phyloP scores from a whole-genome alignment of 2,113 vertebrate genomes.

The Mustela nigripes region DNA sequence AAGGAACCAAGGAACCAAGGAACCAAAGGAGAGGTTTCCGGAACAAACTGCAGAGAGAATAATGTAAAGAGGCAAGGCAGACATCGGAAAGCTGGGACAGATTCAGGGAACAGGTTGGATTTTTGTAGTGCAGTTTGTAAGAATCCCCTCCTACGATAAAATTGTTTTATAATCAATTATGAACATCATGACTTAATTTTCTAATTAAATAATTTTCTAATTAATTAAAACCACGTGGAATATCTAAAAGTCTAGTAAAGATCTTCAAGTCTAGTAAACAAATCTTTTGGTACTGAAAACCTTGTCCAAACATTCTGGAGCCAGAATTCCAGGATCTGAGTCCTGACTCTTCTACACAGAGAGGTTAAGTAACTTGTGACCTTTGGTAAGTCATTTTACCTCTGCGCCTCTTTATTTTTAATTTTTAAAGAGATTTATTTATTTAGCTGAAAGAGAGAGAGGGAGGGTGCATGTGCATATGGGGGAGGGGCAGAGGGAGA shows the following conservation, averaged over 20 bases:
- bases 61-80: not conserved
- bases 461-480: not conserved
- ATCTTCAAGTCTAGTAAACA: constrained; percentile 52
- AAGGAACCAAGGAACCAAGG: not conserved
- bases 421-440: not conserved
- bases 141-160: constrained; percentile 26
- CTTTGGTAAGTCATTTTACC: not conserved
- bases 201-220: constrained; percentile 59
- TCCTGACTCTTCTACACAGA: not conserved
- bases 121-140: constrained; percentile 32
- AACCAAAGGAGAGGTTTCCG: not conserved
- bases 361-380: not conserved
- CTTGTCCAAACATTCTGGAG: constrained; percentile 33
- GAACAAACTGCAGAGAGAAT: not conserved
- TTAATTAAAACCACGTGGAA: constrained; percentile 40
- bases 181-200: constrained; percentile 45
- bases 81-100: not conserved
- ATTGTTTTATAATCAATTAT: constrained; percentile 55
- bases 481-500: not conserved
- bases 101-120: not conserved
- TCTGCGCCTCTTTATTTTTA: not conserved
- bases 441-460: not conserved
- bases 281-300: not conserved
- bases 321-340: not conserved
- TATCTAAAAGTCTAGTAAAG: constrained; percentile 42